Evolutionary conservation across 2,797 vertebrate species (phyloP), one percentile per base, ranked within the genome.

Genomic region (Scyliorhinus canicula): DNA sequence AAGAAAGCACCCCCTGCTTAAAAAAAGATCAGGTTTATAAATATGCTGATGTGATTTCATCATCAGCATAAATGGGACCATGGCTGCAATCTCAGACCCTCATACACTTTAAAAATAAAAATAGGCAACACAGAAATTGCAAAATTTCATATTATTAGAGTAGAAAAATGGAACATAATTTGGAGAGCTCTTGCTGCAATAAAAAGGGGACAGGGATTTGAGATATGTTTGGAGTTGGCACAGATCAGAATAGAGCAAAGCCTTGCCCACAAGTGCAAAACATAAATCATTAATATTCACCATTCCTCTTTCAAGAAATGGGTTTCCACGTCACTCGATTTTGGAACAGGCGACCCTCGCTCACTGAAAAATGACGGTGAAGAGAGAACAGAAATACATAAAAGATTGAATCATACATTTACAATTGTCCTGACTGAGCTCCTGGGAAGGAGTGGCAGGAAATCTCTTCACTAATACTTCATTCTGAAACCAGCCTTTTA

Each of bases 111-210:
- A 3, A 35, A 67, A 67, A 67, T 19, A 50, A 55, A 91, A 91
- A 65, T 4, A 35, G 1, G 55, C 86, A 57, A 14, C 31, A 90
- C 19, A 40, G 21, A 91, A 91, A 52, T 28, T 60, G 21, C 16
- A 79, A 79, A 44, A 26, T 88, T 65, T 91, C 24, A n/a, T 7
- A n/a, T 60, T 16, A n/a, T 90, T 90, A 31, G n/a, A 60, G n/a
- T 24, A 26, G 88, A 91, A 63, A 74, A 63, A 63, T 40, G 57
- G 21, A 91, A 91, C 57, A 91, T 40, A 91, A 91, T 63, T 91
- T 44, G 88, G 88, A 65, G 35, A 24, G n/a, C 40, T 60, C 60
- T 91, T 91, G 6, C 0, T 35, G 3, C 0, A 0, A 35, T 5
- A 57, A 88, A 60, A 52, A 60, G n/a, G 14, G 31, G 7, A 40